phyloP scores from a whole-genome alignment of 2,888 invertebrate species.

The Oligia fasciuncula region DNA sequence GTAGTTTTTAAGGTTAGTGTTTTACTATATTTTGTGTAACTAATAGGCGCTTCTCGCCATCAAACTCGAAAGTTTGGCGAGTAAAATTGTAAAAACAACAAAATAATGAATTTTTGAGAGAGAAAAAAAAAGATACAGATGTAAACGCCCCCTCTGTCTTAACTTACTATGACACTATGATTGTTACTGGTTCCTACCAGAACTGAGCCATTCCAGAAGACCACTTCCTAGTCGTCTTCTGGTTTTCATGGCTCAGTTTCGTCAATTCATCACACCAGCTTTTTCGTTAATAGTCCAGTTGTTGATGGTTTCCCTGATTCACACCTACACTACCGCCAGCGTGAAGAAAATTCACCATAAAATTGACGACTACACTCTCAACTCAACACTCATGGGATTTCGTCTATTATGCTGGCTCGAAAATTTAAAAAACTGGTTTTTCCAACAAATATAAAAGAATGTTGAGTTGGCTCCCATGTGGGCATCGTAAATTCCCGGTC shows the following conservation, averaged over 20 bases:
- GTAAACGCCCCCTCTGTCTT: not conserved
- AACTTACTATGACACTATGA: not conserved
- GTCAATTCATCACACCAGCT: not conserved
- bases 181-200: not conserved
- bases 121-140: too few relatives aligned
- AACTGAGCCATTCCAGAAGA: too few relatives aligned
- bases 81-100: too few relatives aligned
- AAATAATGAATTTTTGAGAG: too few relatives aligned
- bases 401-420: conserved; percentile 14
- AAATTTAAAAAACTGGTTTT: conserved; percentile 39
- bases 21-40: too few relatives aligned
- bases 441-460: conserved; percentile 61
- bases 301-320: not conserved
- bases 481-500: conserved; percentile 61
- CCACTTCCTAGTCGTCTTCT: not conserved
- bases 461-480: conserved; percentile 54
- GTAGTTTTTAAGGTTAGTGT: too few relatives aligned
- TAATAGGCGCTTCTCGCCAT: too few relatives aligned
- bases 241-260: not conserved
- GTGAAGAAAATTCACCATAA: not conserved
- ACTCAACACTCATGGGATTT: conserved; percentile 2
- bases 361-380: not conserved
- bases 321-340: not conserved
- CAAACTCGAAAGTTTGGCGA: too few relatives aligned
- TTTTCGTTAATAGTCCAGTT: not conserved